Conservation (phyloP, 2,888 invertebrate species). For the Poecilus cupreus region DNA sequence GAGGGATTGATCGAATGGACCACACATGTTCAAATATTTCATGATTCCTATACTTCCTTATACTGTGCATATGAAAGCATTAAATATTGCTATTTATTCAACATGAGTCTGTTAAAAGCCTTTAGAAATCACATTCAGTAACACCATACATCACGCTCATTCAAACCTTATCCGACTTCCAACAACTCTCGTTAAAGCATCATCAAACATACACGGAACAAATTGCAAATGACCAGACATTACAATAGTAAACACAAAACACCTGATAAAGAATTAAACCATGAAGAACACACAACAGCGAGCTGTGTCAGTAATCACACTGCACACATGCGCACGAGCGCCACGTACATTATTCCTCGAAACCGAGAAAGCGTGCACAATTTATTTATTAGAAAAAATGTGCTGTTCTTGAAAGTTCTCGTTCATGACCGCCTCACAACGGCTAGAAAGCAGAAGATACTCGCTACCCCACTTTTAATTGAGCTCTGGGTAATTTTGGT, state of each 20-base stretch:
- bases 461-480: not conserved
- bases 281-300: not conserved
- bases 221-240: not conserved
- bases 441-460: constrained; percentile 17
- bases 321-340: not conserved
- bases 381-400: constrained; percentile 5
- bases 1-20: no score
- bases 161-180: no score
- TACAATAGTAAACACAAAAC: not conserved
- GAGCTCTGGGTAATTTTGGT: not conserved
- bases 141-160: no score
- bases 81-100: no score
- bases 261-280: no score
- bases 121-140: no score
- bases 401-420: constrained; percentile 6
- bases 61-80: no score
- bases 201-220: not conserved
- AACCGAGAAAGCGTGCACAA: constrained; percentile 1
- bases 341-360: not conserved
- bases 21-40: no score
- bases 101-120: no score
- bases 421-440: not conserved
- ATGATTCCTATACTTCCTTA: no score
- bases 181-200: no score
- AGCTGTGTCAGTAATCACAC: not conserved